Evolutionary conservation across 2,113 vertebrate genomes (phyloP), one percentile per base, ranked within the genome.

Genomic region (Hippocampus abdominalis): DNA sequence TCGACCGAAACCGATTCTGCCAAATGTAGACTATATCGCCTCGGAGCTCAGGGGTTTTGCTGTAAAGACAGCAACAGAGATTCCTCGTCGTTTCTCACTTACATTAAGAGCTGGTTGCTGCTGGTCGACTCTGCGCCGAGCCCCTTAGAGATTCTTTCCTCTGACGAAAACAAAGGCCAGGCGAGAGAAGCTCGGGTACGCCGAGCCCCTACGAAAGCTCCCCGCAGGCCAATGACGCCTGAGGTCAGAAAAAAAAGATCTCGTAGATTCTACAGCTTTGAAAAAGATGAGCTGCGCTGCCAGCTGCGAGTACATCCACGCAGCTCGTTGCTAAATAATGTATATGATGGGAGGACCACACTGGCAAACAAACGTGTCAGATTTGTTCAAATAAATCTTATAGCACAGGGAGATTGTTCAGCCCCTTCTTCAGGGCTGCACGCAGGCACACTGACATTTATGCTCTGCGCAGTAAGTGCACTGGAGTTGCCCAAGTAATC

Each of bases 211-310:
- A 36, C 64, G 44, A 27, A 29, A 53, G 77, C 70, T 83, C 82
- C 81, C 76, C 70, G 67, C 27, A 56, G 84, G 64, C 74, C 67
- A 62, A 39, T 18, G 8, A 18, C 0, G 46, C 74, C 77, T 49
- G 57, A 71, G 77, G 77, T 82, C 80, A 77, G 60, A 81, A 75
- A 74, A 66, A 70, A 75, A 74, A 70, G 74, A 69, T 66, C 59
- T 64, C 39, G 29, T 21, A 8, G 23, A 74, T 70, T 66, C 62
- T 68, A 53, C 44, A 68, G 67, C 64, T 68, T 59, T 71, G 11
- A 62, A 69, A 76, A 80, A 72, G 53, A 68, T 3, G 2, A 72
- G 46, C 53, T 32, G 13, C 5, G 25, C 48, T 39, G 36, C 36
- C 59, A 56, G 49, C 66, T 57, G 75, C 64, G 21, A 60, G 32